Percentiles rank a stretch among this genome's conserved stretches.
Conservation (phyloP, 2,113 vertebrate genomes). For the Actenoides hombroni region DNA sequence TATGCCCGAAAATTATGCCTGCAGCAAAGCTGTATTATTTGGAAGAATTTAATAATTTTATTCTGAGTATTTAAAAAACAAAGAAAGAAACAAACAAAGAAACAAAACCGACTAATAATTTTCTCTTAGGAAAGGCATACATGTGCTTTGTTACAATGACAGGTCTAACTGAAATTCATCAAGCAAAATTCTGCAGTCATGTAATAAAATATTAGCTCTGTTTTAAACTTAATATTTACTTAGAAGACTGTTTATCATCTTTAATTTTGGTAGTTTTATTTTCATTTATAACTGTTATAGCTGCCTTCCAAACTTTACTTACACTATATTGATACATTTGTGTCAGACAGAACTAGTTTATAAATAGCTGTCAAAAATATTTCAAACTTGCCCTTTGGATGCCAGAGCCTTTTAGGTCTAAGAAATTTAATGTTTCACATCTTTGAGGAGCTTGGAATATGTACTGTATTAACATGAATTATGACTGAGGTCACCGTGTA, state of each 20-base stretch:
- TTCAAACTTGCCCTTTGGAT: constrained; percentile 39
- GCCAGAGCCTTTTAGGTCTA: neutral
- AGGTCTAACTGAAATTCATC: constrained; percentile 2
- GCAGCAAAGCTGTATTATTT: neutral
- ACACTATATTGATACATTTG: constrained; percentile 16
- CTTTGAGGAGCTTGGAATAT: constrained; percentile 36
- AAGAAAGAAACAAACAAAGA: too few species aligned
- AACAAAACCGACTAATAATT: neutral
- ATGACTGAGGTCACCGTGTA: constrained; percentile 24
- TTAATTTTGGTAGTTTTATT: constrained; percentile 43
- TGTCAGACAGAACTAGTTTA: constrained; percentile 21
- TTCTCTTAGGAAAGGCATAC: neutral
- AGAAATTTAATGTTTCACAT: neutral
- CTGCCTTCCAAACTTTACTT: neutral
- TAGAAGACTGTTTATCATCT: constrained; percentile 19
- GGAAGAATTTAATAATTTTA: neutral
- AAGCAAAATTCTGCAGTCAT: constrained; percentile 16
- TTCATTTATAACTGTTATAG: neutral
- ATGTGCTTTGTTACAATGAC: neutral
- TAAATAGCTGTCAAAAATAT: constrained; percentile 39
- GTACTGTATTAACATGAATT: constrained; percentile 41
- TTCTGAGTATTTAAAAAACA: neutral
- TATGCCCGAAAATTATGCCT: neutral
- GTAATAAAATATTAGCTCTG: neutral
- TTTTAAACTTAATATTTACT: neutral